These are phyloP conservation scores for Plagodis pulveraria DNA, from an alignment of 2,888 invertebrate genomes.

Conservation along the genomic window DNA sequence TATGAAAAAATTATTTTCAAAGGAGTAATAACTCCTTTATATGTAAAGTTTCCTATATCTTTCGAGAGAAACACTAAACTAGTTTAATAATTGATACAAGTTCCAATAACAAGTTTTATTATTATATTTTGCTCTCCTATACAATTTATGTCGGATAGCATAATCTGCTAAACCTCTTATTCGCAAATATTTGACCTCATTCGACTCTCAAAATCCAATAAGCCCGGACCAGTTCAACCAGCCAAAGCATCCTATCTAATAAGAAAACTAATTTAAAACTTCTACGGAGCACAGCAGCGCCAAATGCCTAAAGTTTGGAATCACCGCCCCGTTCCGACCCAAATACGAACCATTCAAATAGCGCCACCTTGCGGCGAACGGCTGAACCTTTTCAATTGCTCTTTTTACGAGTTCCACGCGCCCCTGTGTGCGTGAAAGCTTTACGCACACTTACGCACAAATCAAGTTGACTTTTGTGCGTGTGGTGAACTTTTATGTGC, in stretches of 20 bases:
- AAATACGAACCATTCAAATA: constrained; percentile 66
- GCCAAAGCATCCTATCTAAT: constrained; percentile 49
- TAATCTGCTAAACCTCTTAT: constrained; percentile 20
- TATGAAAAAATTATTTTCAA: too few relatives aligned
- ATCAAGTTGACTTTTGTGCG: constrained; percentile 65
- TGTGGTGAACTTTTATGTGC: constrained; percentile 65
- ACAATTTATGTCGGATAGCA: neutral
- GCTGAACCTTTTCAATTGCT: constrained; percentile 80
- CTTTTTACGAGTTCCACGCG: constrained; percentile 61
- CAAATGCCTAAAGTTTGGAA: constrained; percentile 55
- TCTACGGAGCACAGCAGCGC: constrained; percentile 67
- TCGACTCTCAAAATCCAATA: constrained; percentile 46
- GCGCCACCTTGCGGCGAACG: constrained; percentile 80
- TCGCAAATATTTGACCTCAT: constrained; percentile 35
- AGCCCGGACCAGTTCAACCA: constrained; percentile 48
- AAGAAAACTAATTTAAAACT: constrained; percentile 68
- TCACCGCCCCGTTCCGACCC: constrained; percentile 41
- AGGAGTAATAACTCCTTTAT: too few relatives aligned
- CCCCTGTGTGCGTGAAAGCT: constrained; percentile 67
- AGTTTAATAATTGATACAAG: too few relatives aligned
- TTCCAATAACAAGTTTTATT: neutral
- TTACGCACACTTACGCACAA: constrained; percentile 68
- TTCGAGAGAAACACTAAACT: too few relatives aligned
- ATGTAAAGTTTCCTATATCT: too few relatives aligned
- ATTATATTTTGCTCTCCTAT: neutral